Percentiles rank a stretch among this genome's conserved stretches.
These are phyloP conservation scores for Ypsolopha sequella DNA, from an alignment of 2,888 invertebrate species.

Conservation along the genomic window DNA sequence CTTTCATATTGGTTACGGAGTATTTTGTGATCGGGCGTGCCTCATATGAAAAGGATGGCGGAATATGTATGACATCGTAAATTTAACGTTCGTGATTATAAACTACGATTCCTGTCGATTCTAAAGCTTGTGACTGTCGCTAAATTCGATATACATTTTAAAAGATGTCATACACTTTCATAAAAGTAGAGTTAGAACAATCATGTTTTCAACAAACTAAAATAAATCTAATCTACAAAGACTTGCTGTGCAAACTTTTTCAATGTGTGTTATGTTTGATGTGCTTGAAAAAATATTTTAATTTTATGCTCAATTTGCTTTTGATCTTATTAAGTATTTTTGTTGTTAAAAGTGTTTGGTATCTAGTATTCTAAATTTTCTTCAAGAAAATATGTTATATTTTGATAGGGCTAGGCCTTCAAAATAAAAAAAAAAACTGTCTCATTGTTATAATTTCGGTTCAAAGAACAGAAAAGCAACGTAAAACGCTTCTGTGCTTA, in stretches of 20 bases:
- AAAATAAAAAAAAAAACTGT: slow-evolving; percentile 1
- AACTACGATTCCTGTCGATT: no score
- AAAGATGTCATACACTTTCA: no score
- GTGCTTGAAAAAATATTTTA: background rate
- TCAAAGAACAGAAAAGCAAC: slow-evolving; percentile 13
- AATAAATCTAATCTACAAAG: no score
- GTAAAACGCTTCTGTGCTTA: slow-evolving; percentile 22
- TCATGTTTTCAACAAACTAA: no score
- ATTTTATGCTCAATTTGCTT: background rate
- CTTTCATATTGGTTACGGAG: no score
- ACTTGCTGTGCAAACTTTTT: background rate
- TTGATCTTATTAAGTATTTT: background rate
- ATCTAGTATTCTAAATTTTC: background rate
- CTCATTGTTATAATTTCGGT: background rate
- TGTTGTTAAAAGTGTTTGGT: background rate
- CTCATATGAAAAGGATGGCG: background rate
- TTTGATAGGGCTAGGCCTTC: background rate
- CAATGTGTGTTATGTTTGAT: background rate
- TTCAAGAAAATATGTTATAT: slow-evolving; percentile 1
- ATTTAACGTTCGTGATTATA: no score
- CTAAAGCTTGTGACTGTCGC: no score
- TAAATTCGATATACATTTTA: no score
- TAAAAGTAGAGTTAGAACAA: no score
- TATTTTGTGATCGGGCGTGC: background rate
- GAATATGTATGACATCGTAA: background rate